Percentiles rank a stretch among this genome's conserved stretches.
Conservation (phyloP, 1,140 invertebrate species). For the Tigriopus japonicus region DNA sequence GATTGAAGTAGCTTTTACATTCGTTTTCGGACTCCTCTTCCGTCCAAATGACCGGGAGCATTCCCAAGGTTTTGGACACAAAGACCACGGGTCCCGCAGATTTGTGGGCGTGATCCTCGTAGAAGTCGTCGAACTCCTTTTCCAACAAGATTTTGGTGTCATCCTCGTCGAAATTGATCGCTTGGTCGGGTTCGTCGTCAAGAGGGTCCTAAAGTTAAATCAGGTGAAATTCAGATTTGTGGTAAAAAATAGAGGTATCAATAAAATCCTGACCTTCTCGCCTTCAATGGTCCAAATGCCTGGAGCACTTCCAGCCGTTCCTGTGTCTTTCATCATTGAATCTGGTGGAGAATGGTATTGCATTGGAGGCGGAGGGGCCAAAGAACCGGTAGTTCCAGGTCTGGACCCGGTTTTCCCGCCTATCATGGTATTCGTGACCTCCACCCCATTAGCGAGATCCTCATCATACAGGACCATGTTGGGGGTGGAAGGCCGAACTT, state of each 20-base stretch:
- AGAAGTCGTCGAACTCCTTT: conserved; percentile 14
- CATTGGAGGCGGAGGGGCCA: background rate
- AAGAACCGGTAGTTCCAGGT: background rate
- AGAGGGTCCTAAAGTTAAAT: no score
- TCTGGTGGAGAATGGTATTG: background rate
- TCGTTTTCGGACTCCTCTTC: conserved; percentile 10
- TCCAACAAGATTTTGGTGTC: conserved; percentile 10
- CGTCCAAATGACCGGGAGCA: conserved; percentile 12
- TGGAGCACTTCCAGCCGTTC: background rate
- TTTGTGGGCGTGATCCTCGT: conserved; percentile 13
- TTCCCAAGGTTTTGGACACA: conserved; percentile 3
- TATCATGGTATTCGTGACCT: background rate
- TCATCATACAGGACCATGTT: background rate
- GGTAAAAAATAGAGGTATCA: no score
- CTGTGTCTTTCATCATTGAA: background rate
- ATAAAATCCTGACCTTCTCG: background rate
- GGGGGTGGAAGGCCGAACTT: background rate
- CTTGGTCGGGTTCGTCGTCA: background rate
- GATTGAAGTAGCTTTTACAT: conserved; percentile 12
- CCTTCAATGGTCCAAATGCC: background rate
- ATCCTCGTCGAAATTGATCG: conserved; percentile 1
- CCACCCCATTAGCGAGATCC: background rate
- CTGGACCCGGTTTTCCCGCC: background rate
- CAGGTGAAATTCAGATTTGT: no score
- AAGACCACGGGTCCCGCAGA: conserved; percentile 7